Percentiles rank a stretch among this genome's conserved stretches.
phyloP scores from a whole-genome alignment of 2,888 invertebrate genomes.

The Chrysina gloriosa region DNA sequence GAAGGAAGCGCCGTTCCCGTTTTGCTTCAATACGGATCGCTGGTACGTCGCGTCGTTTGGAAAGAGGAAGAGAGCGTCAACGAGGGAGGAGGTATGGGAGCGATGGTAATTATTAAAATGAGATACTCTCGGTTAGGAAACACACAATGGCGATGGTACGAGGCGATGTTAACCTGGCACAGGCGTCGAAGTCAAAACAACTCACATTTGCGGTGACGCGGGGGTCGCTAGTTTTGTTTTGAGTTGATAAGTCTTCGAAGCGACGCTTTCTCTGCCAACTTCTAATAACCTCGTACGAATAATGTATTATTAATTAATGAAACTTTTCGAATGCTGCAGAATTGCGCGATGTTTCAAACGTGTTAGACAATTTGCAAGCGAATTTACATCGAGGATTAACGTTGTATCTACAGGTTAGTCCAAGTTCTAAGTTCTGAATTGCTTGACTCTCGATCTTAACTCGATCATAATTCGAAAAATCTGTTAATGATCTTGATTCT shows the following conservation, averaged over 20 bases:
- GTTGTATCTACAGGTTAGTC: no score
- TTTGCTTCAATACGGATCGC: conserved; percentile 22
- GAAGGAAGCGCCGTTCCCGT: background rate
- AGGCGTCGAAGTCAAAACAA: conserved; percentile 29
- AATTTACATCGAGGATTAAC: conserved; percentile 18
- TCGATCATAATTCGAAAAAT: no score
- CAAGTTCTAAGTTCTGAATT: no score
- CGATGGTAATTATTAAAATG: conserved; percentile 31
- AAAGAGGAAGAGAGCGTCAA: background rate
- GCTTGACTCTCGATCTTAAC: no score
- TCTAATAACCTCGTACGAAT: conserved; percentile 30
- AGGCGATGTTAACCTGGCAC: conserved; percentile 22
- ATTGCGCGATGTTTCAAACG: background rate
- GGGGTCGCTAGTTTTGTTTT: conserved; percentile 13
- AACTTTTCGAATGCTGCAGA: conserved; percentile 10
- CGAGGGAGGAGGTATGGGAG: background rate
- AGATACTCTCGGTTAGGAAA: conserved; percentile 18
- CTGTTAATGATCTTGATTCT: no score
- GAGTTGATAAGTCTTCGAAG: conserved; percentile 31
- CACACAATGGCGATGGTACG: conserved; percentile 14
- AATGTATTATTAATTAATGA: conserved; percentile 37
- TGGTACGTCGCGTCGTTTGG: conserved; percentile 26
- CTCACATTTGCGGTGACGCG: conserved; percentile 17
- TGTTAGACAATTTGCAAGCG: conserved; percentile 13
- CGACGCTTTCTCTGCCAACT: conserved; percentile 14